A percentile compares a stretch with the other conserved stretches of the same genome.
phyloP scores from a whole-genome alignment of 2,113 vertebrate genomes.

The Sylvietta virens region DNA sequence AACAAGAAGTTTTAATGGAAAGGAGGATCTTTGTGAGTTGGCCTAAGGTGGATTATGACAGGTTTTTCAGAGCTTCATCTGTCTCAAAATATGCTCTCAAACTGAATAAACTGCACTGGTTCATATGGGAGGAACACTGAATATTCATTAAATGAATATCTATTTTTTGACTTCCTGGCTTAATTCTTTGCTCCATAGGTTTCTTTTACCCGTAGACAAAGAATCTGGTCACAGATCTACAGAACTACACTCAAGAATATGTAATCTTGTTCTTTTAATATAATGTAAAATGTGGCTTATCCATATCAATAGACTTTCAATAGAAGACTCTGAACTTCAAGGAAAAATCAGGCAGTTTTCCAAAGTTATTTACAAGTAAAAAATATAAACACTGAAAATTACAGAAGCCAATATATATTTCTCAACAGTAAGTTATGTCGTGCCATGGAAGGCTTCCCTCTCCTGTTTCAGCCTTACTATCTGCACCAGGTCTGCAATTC shows the following conservation, averaged over 20 bases:
- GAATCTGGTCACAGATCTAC: background rate
- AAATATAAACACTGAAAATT: background rate
- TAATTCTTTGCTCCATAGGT: background rate
- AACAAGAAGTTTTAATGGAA: background rate
- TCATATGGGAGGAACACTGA: background rate
- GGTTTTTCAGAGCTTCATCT: background rate
- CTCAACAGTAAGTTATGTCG: background rate
- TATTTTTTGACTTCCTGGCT: background rate
- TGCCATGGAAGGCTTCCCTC: background rate
- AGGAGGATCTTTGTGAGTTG: background rate
- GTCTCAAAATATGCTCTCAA: background rate
- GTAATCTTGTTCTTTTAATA: background rate
- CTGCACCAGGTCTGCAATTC: background rate
- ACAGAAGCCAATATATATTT: background rate
- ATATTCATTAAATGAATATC: background rate
- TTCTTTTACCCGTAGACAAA: background rate
- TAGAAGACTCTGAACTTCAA: background rate
- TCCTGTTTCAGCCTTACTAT: background rate
- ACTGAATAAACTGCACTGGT: background rate
- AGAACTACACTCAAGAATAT: background rate
- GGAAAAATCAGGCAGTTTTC: background rate
- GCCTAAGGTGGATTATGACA: background rate
- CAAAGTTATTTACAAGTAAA: background rate
- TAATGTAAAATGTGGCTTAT: background rate
- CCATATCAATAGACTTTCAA: background rate